Evolutionary conservation across 2,888 invertebrate species (phyloP).

Genomic region (Aspidiotus destructor): DNA sequence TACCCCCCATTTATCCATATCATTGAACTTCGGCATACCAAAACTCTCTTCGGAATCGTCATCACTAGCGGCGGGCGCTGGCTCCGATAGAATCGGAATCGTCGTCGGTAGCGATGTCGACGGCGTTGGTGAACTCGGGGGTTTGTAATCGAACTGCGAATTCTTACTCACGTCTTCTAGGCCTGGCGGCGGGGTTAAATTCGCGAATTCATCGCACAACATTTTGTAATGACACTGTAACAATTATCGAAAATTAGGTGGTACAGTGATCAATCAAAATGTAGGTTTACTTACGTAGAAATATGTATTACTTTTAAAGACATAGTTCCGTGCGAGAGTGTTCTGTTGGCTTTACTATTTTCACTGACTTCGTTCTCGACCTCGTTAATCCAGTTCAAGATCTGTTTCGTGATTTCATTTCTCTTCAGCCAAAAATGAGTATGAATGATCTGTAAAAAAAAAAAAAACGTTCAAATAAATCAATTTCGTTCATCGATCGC

Average conservation of each 20-base stretch:
- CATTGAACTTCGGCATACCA: background rate
- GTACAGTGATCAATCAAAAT: background rate
- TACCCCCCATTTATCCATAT: constrained; percentile 15
- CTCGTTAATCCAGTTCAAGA: constrained; percentile 83
- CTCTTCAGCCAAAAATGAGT: constrained; percentile 92
- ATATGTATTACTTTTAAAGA: constrained; percentile 21
- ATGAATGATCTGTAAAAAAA: constrained; percentile 60
- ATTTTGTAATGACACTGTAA: constrained; percentile 69
- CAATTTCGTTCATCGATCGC: background rate
- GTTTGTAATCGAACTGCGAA: constrained; percentile 21
- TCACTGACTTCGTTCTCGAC: constrained; percentile 67
- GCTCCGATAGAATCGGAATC: background rate
- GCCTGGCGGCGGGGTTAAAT: constrained; percentile 68
- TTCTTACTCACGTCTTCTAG: constrained; percentile 52
- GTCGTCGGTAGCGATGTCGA: constrained; percentile 4
- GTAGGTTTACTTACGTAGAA: background rate
- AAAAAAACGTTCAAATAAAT: background rate
- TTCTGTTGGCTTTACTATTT: constrained; percentile 48
- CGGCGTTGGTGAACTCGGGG: constrained; percentile 19
- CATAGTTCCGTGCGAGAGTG: constrained; percentile 22
- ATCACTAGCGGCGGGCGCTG: background rate
- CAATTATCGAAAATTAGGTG: background rate
- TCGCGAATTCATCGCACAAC: constrained; percentile 74
- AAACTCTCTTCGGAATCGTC: background rate
- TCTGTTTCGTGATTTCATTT: constrained; percentile 77